Percentiles rank a stretch among this genome's conserved stretches.
Conservation (phyloP, 2,888 invertebrate genomes). For the Meteorus cinctellus region DNA sequence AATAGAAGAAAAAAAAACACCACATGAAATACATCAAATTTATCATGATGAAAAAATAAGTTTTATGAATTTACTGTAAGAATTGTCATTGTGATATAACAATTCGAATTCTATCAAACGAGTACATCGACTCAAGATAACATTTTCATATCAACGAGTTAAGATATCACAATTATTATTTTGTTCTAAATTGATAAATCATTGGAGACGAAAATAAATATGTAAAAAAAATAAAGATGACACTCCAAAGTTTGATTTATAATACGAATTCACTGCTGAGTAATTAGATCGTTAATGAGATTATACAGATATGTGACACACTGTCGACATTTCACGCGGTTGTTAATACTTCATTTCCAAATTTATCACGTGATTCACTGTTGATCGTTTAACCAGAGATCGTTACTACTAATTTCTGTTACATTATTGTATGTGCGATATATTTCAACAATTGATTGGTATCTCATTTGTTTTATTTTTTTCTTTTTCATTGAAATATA, state of each 20-base stretch:
- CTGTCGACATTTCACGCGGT: no score
- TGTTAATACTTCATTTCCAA: background rate
- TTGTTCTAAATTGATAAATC: background rate
- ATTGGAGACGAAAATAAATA: background rate
- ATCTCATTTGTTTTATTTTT: background rate
- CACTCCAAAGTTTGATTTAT: background rate
- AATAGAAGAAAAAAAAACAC: no score
- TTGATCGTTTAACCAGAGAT: background rate
- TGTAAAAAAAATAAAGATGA: background rate
- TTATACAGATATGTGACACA: background rate
- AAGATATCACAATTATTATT: background rate
- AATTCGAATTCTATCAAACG: background rate
- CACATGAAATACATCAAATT: no score
- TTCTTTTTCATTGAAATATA: background rate
- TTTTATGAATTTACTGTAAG: background rate
- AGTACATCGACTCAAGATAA: conserved; percentile 3
- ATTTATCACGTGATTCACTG: background rate
- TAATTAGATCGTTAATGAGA: background rate
- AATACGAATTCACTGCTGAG: background rate
- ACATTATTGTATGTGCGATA: no score
- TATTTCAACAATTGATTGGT: no score
- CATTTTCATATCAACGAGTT: background rate
- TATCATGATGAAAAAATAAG: no score
- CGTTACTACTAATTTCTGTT: no score
- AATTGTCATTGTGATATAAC: background rate